phyloP scores from a whole-genome alignment of 2,113 vertebrate genomes.

The Malurus alboscapulatus region DNA sequence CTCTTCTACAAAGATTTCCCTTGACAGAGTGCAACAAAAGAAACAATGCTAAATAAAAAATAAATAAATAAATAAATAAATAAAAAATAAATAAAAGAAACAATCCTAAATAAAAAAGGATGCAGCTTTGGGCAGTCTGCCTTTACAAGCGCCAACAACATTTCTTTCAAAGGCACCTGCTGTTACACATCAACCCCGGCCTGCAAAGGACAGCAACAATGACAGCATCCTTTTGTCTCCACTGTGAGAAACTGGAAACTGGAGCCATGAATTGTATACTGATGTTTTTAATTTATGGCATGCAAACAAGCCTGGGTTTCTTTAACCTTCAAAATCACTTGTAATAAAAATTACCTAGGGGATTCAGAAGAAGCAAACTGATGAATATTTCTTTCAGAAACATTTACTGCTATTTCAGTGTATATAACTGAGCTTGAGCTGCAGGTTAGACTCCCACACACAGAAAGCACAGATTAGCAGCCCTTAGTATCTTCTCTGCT shows the following conservation, averaged over 20 bases:
- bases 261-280: not conserved
- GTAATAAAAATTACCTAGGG: slow-evolving; percentile 7
- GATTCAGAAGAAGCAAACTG: not conserved
- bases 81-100: too few relatives aligned
- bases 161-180: slow-evolving; percentile 62
- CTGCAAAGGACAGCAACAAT: slow-evolving; percentile 37
- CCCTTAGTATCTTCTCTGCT: not conserved
- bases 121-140: not conserved
- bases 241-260: slow-evolving; percentile 29
- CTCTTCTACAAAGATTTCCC: slow-evolving; percentile 40
- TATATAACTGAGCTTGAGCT: not conserved
- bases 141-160: slow-evolving; percentile 37
- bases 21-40: slow-evolving; percentile 48
- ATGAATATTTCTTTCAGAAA: not conserved
- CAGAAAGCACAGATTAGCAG: not conserved
- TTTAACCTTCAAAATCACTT: slow-evolving; percentile 37
- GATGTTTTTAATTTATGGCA: slow-evolving; percentile 47
- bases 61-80: too few relatives aligned
- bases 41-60: slow-evolving; percentile 58
- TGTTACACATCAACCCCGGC: slow-evolving; percentile 44
- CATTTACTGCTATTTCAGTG: not conserved
- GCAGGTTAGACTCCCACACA: not conserved
- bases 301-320: slow-evolving; percentile 12
- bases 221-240: slow-evolving; percentile 5
- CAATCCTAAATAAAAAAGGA: slow-evolving; percentile 50